A percentile compares a stretch with the other conserved stretches of the same genome.
Conservation (phyloP, 1,140 invertebrate species). For the Bombus pascuorum region DNA sequence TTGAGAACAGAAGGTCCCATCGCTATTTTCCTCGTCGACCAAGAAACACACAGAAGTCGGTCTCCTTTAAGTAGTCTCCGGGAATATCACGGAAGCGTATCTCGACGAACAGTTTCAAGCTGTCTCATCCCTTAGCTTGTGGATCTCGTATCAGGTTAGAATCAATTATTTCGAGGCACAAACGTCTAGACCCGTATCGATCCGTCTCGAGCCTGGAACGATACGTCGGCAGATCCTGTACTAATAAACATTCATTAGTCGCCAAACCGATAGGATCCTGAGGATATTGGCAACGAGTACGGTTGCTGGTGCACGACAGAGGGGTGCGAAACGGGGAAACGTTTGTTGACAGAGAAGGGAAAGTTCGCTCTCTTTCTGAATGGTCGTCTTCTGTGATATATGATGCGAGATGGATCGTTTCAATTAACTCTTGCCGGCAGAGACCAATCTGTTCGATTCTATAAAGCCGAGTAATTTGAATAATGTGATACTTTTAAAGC, state of each 20-base stretch:
- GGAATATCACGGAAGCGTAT: not conserved
- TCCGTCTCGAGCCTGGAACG: constrained; percentile 57
- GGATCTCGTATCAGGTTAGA: constrained; percentile 33
- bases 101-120: not conserved
- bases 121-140: not conserved
- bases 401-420: constrained; percentile 40
- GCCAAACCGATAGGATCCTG: constrained; percentile 58
- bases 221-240: constrained; percentile 61
- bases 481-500: too few species aligned
- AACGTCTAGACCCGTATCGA: constrained; percentile 66
- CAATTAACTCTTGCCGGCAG: constrained; percentile 26
- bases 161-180: constrained; percentile 65
- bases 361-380: constrained; percentile 43
- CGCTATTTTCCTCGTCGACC: too few species aligned
- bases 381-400: constrained; percentile 12
- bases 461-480: not conserved
- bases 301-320: constrained; percentile 10
- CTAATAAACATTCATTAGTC: constrained; percentile 69
- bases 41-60: too few species aligned
- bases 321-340: constrained; percentile 28
- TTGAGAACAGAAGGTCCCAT: not conserved
- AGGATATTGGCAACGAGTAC: constrained; percentile 59
- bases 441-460: not conserved
- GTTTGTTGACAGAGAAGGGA: constrained; percentile 51
- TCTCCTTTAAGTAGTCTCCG: not conserved